Evolutionary conservation across 2,797 vertebrate species (phyloP), one percentile per base, ranked within the genome.

Genomic region (Chloroceryle inda): DNA sequence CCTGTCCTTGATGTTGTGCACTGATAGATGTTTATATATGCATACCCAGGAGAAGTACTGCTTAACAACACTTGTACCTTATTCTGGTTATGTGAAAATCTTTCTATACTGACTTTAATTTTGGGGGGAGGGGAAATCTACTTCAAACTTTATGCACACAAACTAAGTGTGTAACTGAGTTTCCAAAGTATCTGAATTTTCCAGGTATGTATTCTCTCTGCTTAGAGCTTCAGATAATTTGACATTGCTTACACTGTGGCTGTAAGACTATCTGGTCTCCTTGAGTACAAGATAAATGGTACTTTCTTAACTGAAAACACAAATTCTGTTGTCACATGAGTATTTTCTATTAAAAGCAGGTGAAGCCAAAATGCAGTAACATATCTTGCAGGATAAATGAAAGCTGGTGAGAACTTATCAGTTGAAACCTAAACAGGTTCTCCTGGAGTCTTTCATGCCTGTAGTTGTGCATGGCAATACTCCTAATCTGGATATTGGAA

Each of bases 141-240:
- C 40, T 71, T 89, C 66, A 69, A 2, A 38, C 61, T 79, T 44
- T 6, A 61, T 74, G 13, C 52, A 61, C 56, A 45, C 16, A 26
- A 69, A 16, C 11, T 23, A 52, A 69, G 64, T 72, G 64, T 94
- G 89, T 81, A 45, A 74, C n/a, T 59, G 50, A 66, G 13, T 72
- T 24, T 73, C 26, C 37, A 44, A n/a, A 78, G 27, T 72, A 18
- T 82, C 26, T 88, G 29, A 44, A 11, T 59, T 87, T 80, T 74
- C n/a, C 80, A 94, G 94, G 93, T 95, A 77, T 66, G 88, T 95
- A 93, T 96, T 76, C 26, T 56, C 14, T 82, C 45, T 79, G 2
- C 33, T 50, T 55, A 1, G n/a, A 33, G 40, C 56, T 79, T 91
- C 22, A 35, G 64, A 22, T 58, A 72, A 15, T 24, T 58, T 64